Conservation (phyloP, 1,140 invertebrate genomes). For the Papilio polytes region DNA sequence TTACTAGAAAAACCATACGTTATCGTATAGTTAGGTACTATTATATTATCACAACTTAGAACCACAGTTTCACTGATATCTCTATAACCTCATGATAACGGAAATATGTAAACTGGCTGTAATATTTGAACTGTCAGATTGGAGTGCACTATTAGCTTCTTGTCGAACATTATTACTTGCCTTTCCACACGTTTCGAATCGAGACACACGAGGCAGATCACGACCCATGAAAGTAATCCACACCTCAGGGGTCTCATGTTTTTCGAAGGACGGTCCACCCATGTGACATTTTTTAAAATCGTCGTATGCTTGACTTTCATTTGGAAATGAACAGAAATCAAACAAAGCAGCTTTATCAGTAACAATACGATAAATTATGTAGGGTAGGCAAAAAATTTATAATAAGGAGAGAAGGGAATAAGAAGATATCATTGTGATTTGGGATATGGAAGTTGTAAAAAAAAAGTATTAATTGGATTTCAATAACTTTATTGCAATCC, state of each 20-base stretch:
- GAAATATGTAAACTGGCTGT: background rate
- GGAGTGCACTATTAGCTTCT: background rate
- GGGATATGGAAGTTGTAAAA: background rate
- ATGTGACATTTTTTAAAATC: too few relatives aligned
- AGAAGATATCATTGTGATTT: background rate
- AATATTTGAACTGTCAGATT: background rate
- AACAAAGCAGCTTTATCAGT: too few relatives aligned
- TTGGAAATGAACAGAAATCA: too few relatives aligned
- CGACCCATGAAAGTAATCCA: too few relatives aligned
- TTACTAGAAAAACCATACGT: background rate
- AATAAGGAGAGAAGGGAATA: background rate
- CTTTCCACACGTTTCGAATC: background rate
- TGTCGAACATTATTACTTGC: background rate
- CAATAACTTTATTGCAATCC: slow-evolving; percentile 45
- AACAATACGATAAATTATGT: background rate
- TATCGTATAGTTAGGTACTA: background rate
- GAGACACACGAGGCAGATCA: too few relatives aligned
- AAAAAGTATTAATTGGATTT: slow-evolving; percentile 32
- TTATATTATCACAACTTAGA: background rate
- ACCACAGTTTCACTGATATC: background rate
- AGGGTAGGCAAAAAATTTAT: background rate
- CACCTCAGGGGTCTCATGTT: too few relatives aligned
- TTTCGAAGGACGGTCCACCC: too few relatives aligned
- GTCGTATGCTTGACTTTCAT: too few relatives aligned
- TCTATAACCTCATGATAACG: background rate